Conservation (phyloP, 2,888 invertebrate species). For the Lithophane leautieri region DNA sequence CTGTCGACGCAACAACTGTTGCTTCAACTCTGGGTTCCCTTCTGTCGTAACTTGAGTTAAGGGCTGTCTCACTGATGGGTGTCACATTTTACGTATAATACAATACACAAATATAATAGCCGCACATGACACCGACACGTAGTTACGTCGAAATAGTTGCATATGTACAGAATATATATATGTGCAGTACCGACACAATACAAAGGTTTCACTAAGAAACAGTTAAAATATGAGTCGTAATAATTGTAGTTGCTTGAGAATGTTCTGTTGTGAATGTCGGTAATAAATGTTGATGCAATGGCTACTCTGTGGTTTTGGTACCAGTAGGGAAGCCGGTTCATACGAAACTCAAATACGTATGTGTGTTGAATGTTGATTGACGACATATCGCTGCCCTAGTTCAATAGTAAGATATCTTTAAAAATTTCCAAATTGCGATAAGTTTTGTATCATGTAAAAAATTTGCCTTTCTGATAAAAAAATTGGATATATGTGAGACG, state of each 20-base stretch:
- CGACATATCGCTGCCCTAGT: no score
- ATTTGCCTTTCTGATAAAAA: no score
- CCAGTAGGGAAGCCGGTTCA: background rate
- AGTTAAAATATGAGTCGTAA: constrained; percentile 1
- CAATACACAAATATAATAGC: constrained; percentile 13
- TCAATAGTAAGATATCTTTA: no score
- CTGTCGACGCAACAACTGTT: background rate
- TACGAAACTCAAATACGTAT: background rate
- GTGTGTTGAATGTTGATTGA: constrained; percentile 8
- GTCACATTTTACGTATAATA: background rate
- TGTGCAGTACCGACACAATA: background rate
- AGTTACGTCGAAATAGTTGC: background rate
- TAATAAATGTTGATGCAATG: constrained; percentile 10
- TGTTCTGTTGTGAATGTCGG: constrained; percentile 2
- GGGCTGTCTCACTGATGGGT: background rate
- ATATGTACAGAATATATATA: background rate
- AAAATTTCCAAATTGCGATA: no score
- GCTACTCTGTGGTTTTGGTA: constrained; percentile 9
- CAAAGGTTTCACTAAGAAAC: constrained; percentile 19
- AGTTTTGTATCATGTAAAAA: no score
- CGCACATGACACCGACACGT: background rate
- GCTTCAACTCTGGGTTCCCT: background rate
- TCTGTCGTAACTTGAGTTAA: background rate
- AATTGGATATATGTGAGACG: no score
- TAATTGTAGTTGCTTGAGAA: constrained; percentile 17